phyloP scores from a whole-genome alignment of 2,888 invertebrate genomes.

The Melinaea menophilus region DNA sequence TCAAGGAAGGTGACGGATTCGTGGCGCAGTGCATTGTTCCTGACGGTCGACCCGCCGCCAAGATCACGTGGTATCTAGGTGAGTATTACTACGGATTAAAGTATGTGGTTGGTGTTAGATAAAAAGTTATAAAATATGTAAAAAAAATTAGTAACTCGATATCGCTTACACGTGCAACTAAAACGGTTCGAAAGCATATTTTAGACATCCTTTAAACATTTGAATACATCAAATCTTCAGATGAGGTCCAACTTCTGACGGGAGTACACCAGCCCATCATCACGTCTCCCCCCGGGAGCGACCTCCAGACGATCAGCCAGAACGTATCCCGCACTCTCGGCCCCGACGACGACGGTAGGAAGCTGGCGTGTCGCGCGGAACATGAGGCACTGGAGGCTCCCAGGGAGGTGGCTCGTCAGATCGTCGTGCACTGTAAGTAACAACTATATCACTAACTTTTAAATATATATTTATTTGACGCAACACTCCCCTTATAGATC shows the following conservation, averaged over 20 bases:
- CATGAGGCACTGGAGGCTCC: conserved; percentile 79
- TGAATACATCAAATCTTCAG: conserved; percentile 48
- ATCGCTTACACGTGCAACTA: too few relatives aligned
- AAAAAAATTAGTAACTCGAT: not conserved
- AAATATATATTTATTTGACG: not conserved
- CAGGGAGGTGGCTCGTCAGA: conserved; percentile 48
- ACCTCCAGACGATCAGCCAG: conserved; percentile 80
- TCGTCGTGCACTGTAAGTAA: conserved; percentile 60
- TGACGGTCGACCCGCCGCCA: conserved; percentile 85
- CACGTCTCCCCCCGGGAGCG: conserved; percentile 69
- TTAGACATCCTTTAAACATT: not conserved
- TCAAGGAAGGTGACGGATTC: conserved; percentile 80
- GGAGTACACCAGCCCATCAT: conserved; percentile 77
- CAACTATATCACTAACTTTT: too few relatives aligned
- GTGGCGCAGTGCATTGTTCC: conserved; percentile 82
- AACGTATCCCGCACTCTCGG: conserved; percentile 80
- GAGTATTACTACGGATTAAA: conserved; percentile 32
- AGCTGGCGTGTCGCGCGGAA: conserved; percentile 81
- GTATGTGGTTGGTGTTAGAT: not conserved
- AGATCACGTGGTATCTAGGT: conserved; percentile 86
- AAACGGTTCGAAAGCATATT: not conserved
- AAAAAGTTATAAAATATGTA: not conserved
- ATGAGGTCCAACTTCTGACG: conserved; percentile 79
- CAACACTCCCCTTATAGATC: conserved; percentile 66
- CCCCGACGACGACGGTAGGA: conserved; percentile 81